A percentile compares a stretch with the other conserved stretches of the same genome.
Evolutionary conservation across 2,113 vertebrate genomes (phyloP).

Genomic region (Sceloporus undulatus): DNA sequence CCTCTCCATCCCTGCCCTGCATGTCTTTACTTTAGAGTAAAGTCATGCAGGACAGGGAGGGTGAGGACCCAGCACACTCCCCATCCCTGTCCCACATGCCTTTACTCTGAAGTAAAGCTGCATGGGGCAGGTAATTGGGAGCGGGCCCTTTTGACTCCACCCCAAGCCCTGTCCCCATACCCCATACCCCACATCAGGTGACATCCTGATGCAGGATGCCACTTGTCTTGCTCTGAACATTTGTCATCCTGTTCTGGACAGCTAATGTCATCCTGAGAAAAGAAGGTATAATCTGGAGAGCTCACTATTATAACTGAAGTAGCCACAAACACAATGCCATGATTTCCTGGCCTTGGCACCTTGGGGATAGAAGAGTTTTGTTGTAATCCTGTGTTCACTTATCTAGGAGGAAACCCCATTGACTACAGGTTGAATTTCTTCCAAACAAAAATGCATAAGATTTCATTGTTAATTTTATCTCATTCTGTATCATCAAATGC

Average conservation of each 20-base stretch:
- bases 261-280: neutral
- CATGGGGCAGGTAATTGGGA: too few species aligned
- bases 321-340: neutral
- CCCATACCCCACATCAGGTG: too few species aligned
- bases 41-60: too few species aligned
- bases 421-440: neutral
- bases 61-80: too few species aligned
- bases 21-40: too few species aligned
- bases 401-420: neutral
- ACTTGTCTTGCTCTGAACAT: neutral
- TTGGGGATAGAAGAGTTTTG: neutral
- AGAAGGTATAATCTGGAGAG: neutral
- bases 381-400: neutral
- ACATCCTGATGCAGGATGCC: too few species aligned
- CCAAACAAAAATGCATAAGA: neutral
- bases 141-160: too few species aligned
- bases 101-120: too few species aligned
- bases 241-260: neutral
- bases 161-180: too few species aligned
- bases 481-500: neutral
- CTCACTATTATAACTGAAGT: neutral
- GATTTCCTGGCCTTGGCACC: neutral
- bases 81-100: too few species aligned
- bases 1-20: too few species aligned
- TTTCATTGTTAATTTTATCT: neutral